phyloP scores from a whole-genome alignment of 1,140 invertebrate genomes.

The Aphidius ervi region DNA sequence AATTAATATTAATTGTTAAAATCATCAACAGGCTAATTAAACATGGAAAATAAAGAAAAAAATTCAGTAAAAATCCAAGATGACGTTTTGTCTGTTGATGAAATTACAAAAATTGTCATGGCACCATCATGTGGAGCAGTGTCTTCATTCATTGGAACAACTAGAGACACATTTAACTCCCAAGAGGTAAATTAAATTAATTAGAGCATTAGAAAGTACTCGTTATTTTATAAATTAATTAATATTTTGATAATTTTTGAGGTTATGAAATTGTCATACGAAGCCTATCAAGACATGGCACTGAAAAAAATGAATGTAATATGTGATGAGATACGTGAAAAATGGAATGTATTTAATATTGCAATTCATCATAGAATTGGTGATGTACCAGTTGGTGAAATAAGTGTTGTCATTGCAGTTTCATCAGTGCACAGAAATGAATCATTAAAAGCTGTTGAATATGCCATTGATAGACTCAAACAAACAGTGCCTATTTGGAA shows the following conservation, averaged over 20 bases:
- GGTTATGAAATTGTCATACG: constrained; percentile 83
- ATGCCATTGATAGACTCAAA: constrained; percentile 84
- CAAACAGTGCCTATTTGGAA: constrained; percentile 93
- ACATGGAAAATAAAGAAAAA: constrained; percentile 40
- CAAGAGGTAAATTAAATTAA: constrained; percentile 61
- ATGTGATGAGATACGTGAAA: constrained; percentile 65
- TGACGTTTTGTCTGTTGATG: constrained; percentile 65
- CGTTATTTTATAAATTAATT: constrained; percentile 24
- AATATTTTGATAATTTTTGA: constrained; percentile 34
- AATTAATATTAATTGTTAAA: not conserved
- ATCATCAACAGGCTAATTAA: not conserved
- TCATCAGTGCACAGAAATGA: constrained; percentile 83
- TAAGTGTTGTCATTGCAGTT: constrained; percentile 85
- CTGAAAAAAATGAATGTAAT: constrained; percentile 77
- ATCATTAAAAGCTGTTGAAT: constrained; percentile 76
- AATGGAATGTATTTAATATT: constrained; percentile 76
- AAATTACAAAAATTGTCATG: constrained; percentile 63
- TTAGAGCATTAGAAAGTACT: not conserved
- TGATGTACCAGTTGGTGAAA: constrained; percentile 79
- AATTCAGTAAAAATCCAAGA: constrained; percentile 62
- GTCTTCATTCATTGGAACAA: constrained; percentile 87
- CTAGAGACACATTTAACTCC: constrained; percentile 82
- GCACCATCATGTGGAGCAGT: constrained; percentile 80
- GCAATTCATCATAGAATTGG: constrained; percentile 81
- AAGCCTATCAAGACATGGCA: constrained; percentile 91